Conservation (phyloP, 1,140 invertebrate genomes). For the Macrocentrus cingulum region DNA sequence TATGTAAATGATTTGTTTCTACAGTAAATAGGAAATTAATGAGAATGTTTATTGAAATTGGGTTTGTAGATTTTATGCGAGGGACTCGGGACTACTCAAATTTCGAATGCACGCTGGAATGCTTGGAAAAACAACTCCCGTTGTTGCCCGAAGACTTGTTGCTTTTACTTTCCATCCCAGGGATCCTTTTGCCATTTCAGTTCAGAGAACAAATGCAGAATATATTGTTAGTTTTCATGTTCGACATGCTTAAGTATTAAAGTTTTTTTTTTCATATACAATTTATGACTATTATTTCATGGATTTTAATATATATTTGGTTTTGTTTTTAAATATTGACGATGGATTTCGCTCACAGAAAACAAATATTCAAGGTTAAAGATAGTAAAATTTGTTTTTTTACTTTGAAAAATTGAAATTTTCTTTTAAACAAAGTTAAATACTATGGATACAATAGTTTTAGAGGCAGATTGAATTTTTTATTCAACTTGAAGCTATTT, state of each 20-base stretch:
- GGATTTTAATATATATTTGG: too few species aligned
- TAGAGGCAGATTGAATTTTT: too few species aligned
- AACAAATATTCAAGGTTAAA: too few species aligned
- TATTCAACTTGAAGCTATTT: too few species aligned
- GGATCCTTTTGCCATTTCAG: constrained; percentile 94
- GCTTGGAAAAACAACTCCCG: constrained; percentile 61
- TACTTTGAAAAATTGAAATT: too few species aligned
- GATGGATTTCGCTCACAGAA: too few species aligned
- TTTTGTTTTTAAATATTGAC: too few species aligned
- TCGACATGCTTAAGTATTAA: constrained; percentile 52
- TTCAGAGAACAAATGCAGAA: constrained; percentile 92
- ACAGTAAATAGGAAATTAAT: constrained; percentile 7
- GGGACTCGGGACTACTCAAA: constrained; percentile 86
- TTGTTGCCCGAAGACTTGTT: constrained; percentile 76
- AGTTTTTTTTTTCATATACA: background rate
- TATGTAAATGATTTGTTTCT: constrained; percentile 50
- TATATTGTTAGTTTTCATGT: constrained; percentile 97
- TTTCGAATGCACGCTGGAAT: constrained; percentile 85
- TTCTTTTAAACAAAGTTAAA: too few species aligned
- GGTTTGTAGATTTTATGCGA: constrained; percentile 79
- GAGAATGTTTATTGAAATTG: constrained; percentile 22
- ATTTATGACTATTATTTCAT: too few species aligned
- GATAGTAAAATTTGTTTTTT: too few species aligned
- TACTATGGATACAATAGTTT: too few species aligned
- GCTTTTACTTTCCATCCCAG: constrained; percentile 97